Percentiles rank a stretch among this genome's conserved stretches.
Conservation (phyloP, 37 sponge, comb jelly and placozoan genomes). For the Trichoplax adhaerens region DNA sequence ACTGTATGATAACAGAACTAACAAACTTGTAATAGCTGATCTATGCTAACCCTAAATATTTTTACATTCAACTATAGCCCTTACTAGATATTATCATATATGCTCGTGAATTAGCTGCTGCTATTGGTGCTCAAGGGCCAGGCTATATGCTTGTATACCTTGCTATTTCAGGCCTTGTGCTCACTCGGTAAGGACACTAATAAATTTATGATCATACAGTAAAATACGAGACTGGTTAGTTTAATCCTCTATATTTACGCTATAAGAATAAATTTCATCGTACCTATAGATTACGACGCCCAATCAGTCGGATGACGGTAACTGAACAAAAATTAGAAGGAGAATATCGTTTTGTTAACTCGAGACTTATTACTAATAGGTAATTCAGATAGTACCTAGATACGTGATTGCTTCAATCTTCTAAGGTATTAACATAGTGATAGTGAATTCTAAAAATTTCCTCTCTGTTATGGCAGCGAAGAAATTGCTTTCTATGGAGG, state of each 20-base stretch:
- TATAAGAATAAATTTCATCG: not conserved
- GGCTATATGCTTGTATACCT: slow-evolving; percentile 54
- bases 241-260: no score
- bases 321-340: slow-evolving; percentile 84
- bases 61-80: slow-evolving; percentile 14
- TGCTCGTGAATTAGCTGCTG: slow-evolving; percentile 19
- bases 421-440: no score
- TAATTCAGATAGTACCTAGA: not conserved
- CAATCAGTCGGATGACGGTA: slow-evolving; percentile 70
- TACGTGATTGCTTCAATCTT: no score
- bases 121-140: slow-evolving; percentile 51
- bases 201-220: not conserved
- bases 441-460: no score
- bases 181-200: slow-evolving; percentile 39
- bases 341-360: slow-evolving; percentile 69
- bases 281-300: slow-evolving; percentile 36
- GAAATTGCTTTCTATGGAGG: slow-evolving; percentile 93
- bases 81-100: slow-evolving; percentile 49
- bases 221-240: not conserved
- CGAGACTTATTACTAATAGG: slow-evolving; percentile 77
- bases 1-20: no score
- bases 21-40: no score
- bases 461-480: slow-evolving; percentile 24
- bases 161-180: slow-evolving; percentile 48
- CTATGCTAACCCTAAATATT: no score